phyloP scores from a whole-genome alignment of 2,797 vertebrate genomes.

The Coluber constrictor region DNA sequence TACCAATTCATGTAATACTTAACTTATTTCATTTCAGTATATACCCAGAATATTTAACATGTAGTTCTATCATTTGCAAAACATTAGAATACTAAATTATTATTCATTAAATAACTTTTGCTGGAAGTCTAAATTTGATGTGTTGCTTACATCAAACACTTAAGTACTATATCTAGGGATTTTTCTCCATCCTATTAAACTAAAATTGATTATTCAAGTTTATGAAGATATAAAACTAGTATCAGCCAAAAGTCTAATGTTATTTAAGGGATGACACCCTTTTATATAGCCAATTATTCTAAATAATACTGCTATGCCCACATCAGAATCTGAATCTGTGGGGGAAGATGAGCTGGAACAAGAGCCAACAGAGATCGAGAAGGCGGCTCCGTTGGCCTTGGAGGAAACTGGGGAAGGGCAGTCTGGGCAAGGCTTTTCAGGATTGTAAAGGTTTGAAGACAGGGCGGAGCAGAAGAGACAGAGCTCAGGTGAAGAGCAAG shows the following conservation, averaged over 20 bases:
- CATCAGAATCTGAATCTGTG: no score
- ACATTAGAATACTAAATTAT: not conserved
- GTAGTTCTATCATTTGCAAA: not conserved
- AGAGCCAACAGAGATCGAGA: no score
- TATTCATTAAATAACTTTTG: not conserved
- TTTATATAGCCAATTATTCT: not conserved
- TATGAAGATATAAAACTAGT: not conserved
- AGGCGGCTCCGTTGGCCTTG: no score
- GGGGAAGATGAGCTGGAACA: no score
- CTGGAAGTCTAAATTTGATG: not conserved
- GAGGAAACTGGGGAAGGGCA: no score
- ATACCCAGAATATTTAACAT: not conserved
- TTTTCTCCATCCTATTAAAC: not conserved
- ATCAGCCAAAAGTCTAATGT: not conserved
- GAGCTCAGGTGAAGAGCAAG: no score
- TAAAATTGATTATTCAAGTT: not conserved
- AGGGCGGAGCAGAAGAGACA: no score
- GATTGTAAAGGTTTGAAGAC: no score
- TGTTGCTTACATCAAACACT: not conserved
- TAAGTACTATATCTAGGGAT: not conserved
- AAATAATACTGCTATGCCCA: not conserved
- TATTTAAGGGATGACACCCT: not conserved
- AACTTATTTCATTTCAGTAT: not conserved
- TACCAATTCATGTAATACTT: not conserved
- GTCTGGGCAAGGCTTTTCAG: no score